Conservation (phyloP, 1,140 invertebrate genomes). For the Sycobia sp. region DNA sequence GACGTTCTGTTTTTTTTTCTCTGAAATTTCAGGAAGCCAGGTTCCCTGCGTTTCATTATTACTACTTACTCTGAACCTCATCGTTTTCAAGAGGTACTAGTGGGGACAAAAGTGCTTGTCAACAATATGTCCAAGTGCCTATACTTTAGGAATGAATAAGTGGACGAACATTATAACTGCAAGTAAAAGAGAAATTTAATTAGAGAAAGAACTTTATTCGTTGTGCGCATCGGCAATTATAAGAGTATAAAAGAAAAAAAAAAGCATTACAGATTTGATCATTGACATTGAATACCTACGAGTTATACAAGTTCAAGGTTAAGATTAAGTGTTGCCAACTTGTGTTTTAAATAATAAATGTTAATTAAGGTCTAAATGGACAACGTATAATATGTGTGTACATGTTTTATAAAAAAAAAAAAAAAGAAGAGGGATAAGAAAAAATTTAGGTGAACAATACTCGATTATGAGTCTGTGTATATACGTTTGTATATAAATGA, state of each 20-base stretch:
- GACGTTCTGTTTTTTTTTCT: no score
- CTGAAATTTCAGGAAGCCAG: conserved; percentile 26
- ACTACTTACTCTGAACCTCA: conserved; percentile 20
- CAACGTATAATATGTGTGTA: conserved; percentile 31
- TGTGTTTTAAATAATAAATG: conserved; percentile 31
- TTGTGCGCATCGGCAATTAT: conserved; percentile 14
- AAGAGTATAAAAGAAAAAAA: conserved; percentile 13
- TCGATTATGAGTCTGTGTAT: conserved; percentile 24
- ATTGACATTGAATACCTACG: neutral
- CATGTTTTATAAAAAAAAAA: conserved; percentile 28
- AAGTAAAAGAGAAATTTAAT: conserved; percentile 15
- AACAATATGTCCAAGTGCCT: conserved; percentile 36
- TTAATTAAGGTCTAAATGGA: conserved; percentile 32
- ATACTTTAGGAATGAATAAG: conserved; percentile 22
- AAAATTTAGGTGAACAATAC: conserved; percentile 27
- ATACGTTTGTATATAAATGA: conserved; percentile 26
- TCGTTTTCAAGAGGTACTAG: conserved; percentile 25
- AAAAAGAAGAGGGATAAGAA: no score
- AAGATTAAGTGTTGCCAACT: conserved; percentile 24
- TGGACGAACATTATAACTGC: conserved; percentile 24
- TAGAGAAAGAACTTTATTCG: conserved; percentile 21
- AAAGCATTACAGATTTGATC: conserved; percentile 2
- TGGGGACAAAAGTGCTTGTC: conserved; percentile 16
- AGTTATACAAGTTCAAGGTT: conserved; percentile 27
- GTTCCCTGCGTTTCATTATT: conserved; percentile 21